A percentile compares a stretch with the other conserved stretches of the same genome.
Conservation (phyloP, 2,888 invertebrate genomes). For the Synanthedon myopaeformis region DNA sequence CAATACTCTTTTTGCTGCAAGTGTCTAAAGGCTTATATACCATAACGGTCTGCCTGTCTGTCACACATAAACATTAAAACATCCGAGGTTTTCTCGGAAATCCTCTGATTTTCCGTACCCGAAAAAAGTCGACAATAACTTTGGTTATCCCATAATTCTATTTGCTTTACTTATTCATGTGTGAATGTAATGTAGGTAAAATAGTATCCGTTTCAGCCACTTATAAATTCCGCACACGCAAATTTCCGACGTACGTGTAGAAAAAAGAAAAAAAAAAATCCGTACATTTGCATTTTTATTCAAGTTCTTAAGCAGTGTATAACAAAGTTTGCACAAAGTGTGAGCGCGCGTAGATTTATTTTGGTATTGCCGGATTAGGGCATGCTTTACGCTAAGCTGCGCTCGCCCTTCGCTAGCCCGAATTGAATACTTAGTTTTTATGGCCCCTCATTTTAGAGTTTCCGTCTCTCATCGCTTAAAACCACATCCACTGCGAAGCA, state of each 20-base stretch:
- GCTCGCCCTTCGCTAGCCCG: slow-evolving; percentile 1
- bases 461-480: neutral
- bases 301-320: slow-evolving; percentile 18
- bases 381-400: slow-evolving; percentile 1
- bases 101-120: too few species aligned
- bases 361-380: slow-evolving; percentile 2
- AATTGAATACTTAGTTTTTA: slow-evolving; percentile 3
- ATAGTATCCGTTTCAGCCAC: neutral
- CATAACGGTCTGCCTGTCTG: too few species aligned
- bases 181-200: too few species aligned
- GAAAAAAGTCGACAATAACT: too few species aligned
- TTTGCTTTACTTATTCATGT: too few species aligned
- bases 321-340: slow-evolving; percentile 22
- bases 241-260: slow-evolving; percentile 5
- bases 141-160: too few species aligned
- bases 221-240: slow-evolving; percentile 23
- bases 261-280: slow-evolving; percentile 13
- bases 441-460: neutral
- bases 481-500: neutral
- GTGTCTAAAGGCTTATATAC: too few species aligned
- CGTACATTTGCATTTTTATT: slow-evolving; percentile 19
- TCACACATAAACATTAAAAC: too few species aligned
- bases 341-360: slow-evolving; percentile 14
- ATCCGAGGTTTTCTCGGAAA: too few species aligned
- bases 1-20: too few species aligned